phyloP scores from a whole-genome alignment of 2,888 invertebrate species.

The Pecten maximus region DNA sequence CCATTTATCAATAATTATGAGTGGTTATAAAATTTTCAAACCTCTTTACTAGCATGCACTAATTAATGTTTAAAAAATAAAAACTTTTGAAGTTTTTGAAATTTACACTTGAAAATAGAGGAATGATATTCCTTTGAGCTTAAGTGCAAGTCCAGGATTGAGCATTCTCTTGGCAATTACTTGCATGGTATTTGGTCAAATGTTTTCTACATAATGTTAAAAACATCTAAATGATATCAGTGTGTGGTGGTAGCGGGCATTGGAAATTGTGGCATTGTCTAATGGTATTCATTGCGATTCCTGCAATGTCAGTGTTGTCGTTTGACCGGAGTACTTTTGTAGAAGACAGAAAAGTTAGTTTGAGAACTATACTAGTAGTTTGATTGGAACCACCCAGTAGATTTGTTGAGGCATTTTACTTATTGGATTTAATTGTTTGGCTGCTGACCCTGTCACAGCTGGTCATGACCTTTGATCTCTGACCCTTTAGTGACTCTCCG shows the following conservation, averaged over 20 bases:
- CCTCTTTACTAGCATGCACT: background rate
- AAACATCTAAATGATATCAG: background rate
- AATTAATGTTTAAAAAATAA: background rate
- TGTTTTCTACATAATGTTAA: background rate
- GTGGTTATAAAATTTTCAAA: background rate
- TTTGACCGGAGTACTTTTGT: too few relatives aligned
- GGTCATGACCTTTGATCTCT: background rate
- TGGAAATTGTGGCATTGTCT: background rate
- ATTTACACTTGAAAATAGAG: background rate
- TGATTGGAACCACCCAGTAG: too few relatives aligned
- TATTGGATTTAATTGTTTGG: background rate
- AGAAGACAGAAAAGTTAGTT: too few relatives aligned
- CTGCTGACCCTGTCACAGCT: background rate
- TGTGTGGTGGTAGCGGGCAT: background rate
- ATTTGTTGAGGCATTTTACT: background rate
- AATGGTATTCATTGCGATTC: too few relatives aligned
- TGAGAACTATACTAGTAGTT: too few relatives aligned
- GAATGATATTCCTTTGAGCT: background rate
- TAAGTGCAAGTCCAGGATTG: background rate
- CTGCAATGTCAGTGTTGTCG: too few relatives aligned
- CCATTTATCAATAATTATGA: background rate
- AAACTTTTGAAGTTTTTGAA: background rate
- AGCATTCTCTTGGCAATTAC: background rate
- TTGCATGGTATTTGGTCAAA: background rate
- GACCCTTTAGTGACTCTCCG: background rate